Base-by-base conservation (phyloP, 2,113 vertebrate genomes). In the Ageneiosus marmoratus region DNA sequence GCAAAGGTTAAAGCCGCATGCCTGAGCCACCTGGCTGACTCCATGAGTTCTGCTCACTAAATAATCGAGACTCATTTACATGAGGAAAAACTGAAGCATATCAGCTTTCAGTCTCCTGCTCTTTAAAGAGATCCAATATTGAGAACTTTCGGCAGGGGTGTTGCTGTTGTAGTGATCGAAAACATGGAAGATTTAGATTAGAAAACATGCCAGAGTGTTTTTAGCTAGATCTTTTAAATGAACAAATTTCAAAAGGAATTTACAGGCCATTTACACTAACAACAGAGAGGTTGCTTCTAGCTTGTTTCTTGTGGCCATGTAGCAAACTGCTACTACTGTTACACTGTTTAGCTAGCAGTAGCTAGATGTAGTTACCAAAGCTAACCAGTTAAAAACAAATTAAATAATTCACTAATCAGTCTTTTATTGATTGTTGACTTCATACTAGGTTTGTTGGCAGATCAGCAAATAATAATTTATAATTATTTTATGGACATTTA, bases 1-100 rank as follows among this genome's bases (percentile, higher is more conserved):
- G 15, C 15, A 58, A 37, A 27, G n/a, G 56, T 44, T 44, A 22
- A 76, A 72, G 56, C 62, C 73, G 24, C 72, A 70, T 41, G 77
- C 62, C 63, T 77, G 22, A 76, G 37, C 63, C 53, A 29, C 70
- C 41, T 60, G 48, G 7, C 34, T 22, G 50, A 62, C 34, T 83
- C 29, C 34, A 46, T 69, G 50, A 11, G 6, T 65, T 67, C 7
- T 62, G 67, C 11, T 29, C 53, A 51, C 37, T 27, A 70, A 80
- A 83, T 58, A 12, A 11, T 70, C 74, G 70, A 53, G 44, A 58
- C 34, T 20, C 12, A 9, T 77, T 75, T 83, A 63, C 29, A 79
- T 81, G 58, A 60, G n/a, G 2, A 46, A 32, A 55, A 20, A 51
- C 63, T 78, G 70, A 65, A 62, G 63, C 53, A 48, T 74, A 46